These are phyloP conservation scores for Bombus picipes DNA, from an alignment of 1,140 invertebrate species.

Conservation along the genomic window DNA sequence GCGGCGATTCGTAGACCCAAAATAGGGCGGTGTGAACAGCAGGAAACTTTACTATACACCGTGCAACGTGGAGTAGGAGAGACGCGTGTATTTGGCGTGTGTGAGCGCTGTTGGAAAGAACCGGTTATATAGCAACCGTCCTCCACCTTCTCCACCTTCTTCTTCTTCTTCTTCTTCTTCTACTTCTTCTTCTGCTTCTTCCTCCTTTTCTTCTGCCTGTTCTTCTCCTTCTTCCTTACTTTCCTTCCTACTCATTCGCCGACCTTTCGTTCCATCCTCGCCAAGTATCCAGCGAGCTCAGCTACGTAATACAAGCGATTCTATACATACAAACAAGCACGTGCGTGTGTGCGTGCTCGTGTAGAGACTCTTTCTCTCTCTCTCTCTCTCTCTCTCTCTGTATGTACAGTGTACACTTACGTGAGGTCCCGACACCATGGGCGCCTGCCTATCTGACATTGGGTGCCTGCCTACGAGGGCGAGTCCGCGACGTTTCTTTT, in stretches of 20 bases:
- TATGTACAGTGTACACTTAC: slow-evolving; percentile 57
- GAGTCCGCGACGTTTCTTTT: slow-evolving; percentile 61
- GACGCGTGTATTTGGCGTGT: slow-evolving; percentile 46
- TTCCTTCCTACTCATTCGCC: slow-evolving; percentile 51
- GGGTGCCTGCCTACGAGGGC: slow-evolving; percentile 66
- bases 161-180: slow-evolving; percentile 40
- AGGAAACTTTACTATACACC: slow-evolving; percentile 40
- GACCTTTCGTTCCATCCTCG: slow-evolving; percentile 62
- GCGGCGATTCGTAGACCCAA: slow-evolving; percentile 59
- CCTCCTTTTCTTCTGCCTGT: slow-evolving; percentile 35
- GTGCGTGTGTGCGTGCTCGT: slow-evolving; percentile 1
- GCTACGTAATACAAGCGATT: slow-evolving; percentile 65
- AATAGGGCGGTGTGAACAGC: slow-evolving; percentile 67
- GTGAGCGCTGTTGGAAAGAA: slow-evolving; percentile 69
- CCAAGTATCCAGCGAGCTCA: slow-evolving; percentile 66
- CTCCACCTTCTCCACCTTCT: slow-evolving; percentile 69
- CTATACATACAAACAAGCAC: not conserved
- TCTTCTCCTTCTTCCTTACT: slow-evolving; percentile 17
- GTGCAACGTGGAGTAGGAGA: slow-evolving; percentile 37
- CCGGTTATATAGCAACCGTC: slow-evolving; percentile 79
- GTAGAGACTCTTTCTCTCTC: not conserved
- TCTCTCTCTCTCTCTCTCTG: not conserved
- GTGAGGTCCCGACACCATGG: slow-evolving; percentile 65
- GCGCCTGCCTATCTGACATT: slow-evolving; percentile 68
- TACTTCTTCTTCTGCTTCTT: slow-evolving; percentile 30